Evolutionary conservation across 2,797 vertebrate species (phyloP), one percentile per base, ranked within the genome.

Genomic region (Graptemys geographica): DNA sequence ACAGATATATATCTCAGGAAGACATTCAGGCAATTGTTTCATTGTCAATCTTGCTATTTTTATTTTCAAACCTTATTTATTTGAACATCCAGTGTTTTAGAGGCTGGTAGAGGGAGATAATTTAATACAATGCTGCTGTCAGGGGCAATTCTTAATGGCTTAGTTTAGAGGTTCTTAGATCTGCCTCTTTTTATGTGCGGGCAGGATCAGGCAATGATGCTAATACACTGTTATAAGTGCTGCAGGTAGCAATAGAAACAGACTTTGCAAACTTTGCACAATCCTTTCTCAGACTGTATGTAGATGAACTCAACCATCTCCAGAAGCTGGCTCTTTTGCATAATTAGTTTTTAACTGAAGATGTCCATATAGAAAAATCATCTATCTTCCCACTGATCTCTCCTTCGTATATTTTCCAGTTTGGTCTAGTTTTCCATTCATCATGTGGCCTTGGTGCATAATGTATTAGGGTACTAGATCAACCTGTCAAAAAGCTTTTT

Each of bases 371-470:
- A 90, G 88, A 89, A 97, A 96, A 91, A 94, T 94, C 7, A 96
- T 97, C 92, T 90, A 83, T 97, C 93, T 96, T 97, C 90, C 90
- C 90, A 83, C 74, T 81, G 62, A 89, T 91, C 28, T 92, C 31
- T 51, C 44, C 2, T 28, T 16, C 47, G 87, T 91, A 47, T 91
- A 90, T 96, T 96, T 97, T 96, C 95, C n/a, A 86, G 94, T 96
- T 95, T 90, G 23, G 79, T 97, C 96, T 96, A 93, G 25, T 89
- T 95, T 97, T 94, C 92, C 62, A 92, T 97, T 97, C 79, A 95
- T 97, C 93, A 94, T 94, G 72, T 94, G 78, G 59, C 86, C 76
- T n/a, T 87, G 76, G 65, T 94, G 84, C 89, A 89, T 97, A 96
- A 84, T 92, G 80, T 90, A 96, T 94, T 91, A 95, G 82, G 84